Conservation (phyloP, 2,888 invertebrate genomes). For the Tinea trinotella region DNA sequence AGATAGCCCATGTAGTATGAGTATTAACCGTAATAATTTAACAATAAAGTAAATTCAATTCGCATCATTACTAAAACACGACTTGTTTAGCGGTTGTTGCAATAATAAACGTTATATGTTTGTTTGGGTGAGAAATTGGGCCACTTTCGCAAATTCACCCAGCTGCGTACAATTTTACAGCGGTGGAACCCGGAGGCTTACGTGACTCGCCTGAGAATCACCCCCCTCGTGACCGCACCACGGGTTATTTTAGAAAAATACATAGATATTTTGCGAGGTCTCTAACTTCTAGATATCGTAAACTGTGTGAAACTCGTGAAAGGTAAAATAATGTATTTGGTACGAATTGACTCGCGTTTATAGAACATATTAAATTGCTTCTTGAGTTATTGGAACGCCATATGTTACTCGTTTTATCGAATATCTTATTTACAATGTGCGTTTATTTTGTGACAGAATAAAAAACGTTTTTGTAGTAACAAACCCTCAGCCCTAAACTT, state of each 20-base stretch:
- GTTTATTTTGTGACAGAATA: background rate
- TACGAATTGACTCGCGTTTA: conserved; percentile 12
- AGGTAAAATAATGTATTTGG: conserved; percentile 11
- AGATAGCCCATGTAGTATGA: too few species aligned
- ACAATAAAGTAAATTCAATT: background rate
- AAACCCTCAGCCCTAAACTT: too few species aligned
- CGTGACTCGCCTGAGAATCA: conserved; percentile 45
- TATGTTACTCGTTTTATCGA: background rate
- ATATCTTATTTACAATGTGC: background rate
- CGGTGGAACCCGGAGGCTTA: conserved; percentile 34
- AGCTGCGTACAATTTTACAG: conserved; percentile 56
- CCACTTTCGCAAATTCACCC: conserved; percentile 35
- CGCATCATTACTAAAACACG: background rate
- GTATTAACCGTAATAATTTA: too few species aligned
- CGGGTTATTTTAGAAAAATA: conserved; percentile 9
- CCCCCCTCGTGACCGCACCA: background rate
- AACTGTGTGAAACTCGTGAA: conserved; percentile 14
- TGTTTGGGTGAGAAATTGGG: conserved; percentile 37
- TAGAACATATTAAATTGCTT: conserved; percentile 7
- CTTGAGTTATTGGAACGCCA: background rate
- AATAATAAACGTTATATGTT: conserved; percentile 32
- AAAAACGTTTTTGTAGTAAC: too few species aligned
- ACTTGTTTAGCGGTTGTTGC: conserved; percentile 19
- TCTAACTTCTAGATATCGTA: conserved; percentile 12
- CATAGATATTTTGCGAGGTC: conserved; percentile 10